Evolutionary conservation across 2,113 vertebrate species (phyloP), one percentile per base, ranked within the genome.

Genomic region (Silurus meridionalis): DNA sequence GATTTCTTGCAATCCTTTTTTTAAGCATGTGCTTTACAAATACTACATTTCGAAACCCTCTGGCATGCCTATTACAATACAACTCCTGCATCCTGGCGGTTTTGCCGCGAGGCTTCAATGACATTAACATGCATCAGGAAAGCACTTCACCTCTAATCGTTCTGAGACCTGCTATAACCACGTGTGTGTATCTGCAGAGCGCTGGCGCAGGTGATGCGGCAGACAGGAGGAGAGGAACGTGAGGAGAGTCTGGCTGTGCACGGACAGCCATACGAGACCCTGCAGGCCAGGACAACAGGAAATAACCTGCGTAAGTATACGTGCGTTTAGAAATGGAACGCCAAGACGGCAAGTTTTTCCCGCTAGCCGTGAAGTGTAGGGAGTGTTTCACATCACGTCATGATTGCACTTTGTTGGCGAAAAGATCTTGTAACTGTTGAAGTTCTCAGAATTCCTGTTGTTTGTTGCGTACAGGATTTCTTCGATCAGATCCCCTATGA

Each of bases 151-250:
- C 74, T 67, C 74, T 37, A 64, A 25, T 63, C 17, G 71, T 52
- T 63, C 19, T 63, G 19, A 72, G 14, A 57, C 13, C 28, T 67
- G 83, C 19, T 48, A 80, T 52, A 85, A 81, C 89, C 75, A 87
- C 25, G 85, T 88, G 57, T 89, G 60, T 58, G 71, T 94, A 58
- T 94, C 93, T 93, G n/a, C 91, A 99, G 98, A 93, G 96, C 97
- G 91, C 97, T 99, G 87, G 97, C 97, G 63, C 97, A 98, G 79
- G 98, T 98, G 85, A 98, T 99, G 96, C 95, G 97, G 83, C 97
- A 97, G 90, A 96, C 96, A 80, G 96, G 96, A 61, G 94, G 94
- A 46, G 96, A 98, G 89, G 97, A 98, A 92, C 94, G 94, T 89
- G 96, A 97, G 89, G 94, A 96, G 83, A 96, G 96, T 90, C 95